Percentiles rank a stretch among this genome's conserved stretches.
These are phyloP conservation scores for Nycticryphes semicollaris DNA, from an alignment of 2,113 vertebrate genomes.

Conservation along the genomic window DNA sequence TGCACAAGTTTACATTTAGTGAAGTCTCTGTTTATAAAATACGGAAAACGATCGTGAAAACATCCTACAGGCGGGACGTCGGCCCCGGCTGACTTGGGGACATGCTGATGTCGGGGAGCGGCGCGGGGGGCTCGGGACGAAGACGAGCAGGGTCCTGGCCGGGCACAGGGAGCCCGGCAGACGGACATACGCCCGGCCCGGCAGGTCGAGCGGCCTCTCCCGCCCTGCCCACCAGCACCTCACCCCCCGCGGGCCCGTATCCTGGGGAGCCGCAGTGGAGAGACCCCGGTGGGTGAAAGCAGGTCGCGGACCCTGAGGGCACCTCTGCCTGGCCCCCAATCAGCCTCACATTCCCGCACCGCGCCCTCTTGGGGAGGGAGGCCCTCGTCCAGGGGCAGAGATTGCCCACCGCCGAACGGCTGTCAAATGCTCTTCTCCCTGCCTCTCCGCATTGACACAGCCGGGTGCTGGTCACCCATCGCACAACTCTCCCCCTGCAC, in stretches of 20 bases:
- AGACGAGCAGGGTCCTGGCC: too few species aligned
- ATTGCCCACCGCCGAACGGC: too few species aligned
- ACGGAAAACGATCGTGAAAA: background rate
- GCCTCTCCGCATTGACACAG: background rate
- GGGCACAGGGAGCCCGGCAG: background rate
- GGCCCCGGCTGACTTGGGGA: background rate
- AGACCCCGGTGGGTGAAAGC: background rate
- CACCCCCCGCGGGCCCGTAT: too few species aligned
- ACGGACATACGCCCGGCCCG: background rate
- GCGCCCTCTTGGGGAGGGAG: background rate
- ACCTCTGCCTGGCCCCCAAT: background rate
- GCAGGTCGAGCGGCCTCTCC: background rate
- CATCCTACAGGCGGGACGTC: background rate
- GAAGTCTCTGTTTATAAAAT: conserved; percentile 28
- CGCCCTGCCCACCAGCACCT: background rate
- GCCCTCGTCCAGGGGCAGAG: too few species aligned
- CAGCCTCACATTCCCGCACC: background rate
- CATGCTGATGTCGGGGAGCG: background rate
- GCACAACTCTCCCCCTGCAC: too few species aligned
- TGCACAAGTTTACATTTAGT: background rate
- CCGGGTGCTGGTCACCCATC: background rate
- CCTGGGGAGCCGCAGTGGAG: background rate
- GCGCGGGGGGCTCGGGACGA: background rate
- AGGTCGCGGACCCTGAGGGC: background rate
- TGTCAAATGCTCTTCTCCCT: background rate